Conservation (phyloP, 2,888 invertebrate species). For the Synergus itoensis region DNA sequence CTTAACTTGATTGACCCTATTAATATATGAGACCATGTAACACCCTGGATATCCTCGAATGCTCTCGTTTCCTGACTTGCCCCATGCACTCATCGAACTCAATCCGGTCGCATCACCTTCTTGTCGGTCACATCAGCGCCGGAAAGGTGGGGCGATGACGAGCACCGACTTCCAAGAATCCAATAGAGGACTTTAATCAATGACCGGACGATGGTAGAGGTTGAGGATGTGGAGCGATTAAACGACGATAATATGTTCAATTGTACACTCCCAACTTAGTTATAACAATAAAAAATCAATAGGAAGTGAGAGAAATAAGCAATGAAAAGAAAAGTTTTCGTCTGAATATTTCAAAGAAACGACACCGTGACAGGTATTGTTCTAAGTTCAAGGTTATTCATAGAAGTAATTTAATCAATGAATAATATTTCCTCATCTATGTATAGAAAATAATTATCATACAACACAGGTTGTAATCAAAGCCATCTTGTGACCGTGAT, state of each 20-base stretch:
- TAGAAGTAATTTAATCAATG: too few species aligned
- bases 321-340: too few species aligned
- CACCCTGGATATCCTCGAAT: constrained; percentile 69
- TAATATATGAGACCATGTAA: constrained; percentile 63
- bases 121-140: constrained; percentile 42
- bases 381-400: too few species aligned
- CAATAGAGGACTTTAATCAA: constrained; percentile 54
- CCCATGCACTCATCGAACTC: constrained; percentile 63
- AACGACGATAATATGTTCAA: background rate
- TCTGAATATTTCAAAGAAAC: too few species aligned
- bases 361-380: too few species aligned
- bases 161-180: constrained; percentile 30
- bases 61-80: constrained; percentile 75
- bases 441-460: background rate
- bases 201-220: constrained; percentile 40
- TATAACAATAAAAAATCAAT: too few species aligned
- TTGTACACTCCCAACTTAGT: constrained; percentile 5
- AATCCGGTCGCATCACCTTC: constrained; percentile 48
- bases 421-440: too few species aligned
- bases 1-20: constrained; percentile 72
- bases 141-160: constrained; percentile 52
- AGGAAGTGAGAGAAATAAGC: too few species aligned
- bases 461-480: constrained; percentile 3
- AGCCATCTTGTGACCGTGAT: background rate
- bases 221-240: constrained; percentile 26